Percentiles rank a stretch among this genome's conserved stretches.
These are phyloP conservation scores for Psilopsiagon aymara DNA, from an alignment of 2,113 vertebrate species.

Conservation along the genomic window DNA sequence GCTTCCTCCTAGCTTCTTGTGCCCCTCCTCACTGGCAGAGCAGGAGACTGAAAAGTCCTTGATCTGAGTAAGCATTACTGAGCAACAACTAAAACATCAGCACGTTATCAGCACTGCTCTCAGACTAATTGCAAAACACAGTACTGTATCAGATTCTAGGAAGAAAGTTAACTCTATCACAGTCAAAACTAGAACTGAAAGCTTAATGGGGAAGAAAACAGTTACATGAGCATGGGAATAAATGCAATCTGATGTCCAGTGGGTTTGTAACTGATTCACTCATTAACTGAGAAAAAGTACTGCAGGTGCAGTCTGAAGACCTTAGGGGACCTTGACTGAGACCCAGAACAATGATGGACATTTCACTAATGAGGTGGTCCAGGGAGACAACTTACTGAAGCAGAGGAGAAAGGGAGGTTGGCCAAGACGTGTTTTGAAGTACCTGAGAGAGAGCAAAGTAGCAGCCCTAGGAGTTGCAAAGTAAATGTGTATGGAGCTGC, in stretches of 20 bases:
- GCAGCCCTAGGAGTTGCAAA: background rate
- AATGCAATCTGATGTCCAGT: background rate
- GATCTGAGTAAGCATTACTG: background rate
- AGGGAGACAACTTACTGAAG: background rate
- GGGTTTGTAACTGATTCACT: background rate
- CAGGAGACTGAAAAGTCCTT: background rate
- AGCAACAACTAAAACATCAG: background rate
- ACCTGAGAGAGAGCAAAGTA: background rate
- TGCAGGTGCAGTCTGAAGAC: background rate
- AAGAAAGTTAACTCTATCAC: background rate
- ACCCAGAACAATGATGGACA: background rate
- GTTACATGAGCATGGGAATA: background rate
- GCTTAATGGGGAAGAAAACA: background rate
- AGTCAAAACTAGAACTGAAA: background rate
- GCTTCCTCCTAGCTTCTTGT: background rate
- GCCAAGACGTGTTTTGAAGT: background rate
- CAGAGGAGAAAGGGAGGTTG: background rate
- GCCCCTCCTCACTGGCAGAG: background rate
- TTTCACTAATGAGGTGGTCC: background rate
- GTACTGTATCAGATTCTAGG: background rate
- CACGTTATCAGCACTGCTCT: background rate
- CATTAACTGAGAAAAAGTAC: background rate
- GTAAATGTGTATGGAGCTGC: background rate
- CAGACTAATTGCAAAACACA: background rate
- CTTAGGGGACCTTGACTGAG: background rate